Base-by-base conservation (phyloP, 2,797 vertebrate genomes). In the Sebastes goodei region DNA sequence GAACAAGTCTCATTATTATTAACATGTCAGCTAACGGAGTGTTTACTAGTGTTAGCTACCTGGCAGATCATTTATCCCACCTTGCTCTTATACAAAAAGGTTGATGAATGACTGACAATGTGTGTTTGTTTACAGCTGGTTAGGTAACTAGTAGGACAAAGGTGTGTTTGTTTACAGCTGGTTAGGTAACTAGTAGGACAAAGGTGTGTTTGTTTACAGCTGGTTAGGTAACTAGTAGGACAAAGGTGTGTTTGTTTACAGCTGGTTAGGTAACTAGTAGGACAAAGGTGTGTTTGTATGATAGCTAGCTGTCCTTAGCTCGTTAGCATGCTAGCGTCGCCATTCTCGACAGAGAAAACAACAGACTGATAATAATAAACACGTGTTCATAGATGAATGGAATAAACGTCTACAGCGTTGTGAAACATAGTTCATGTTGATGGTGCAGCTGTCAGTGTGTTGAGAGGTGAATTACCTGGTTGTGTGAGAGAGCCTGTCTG, bases 271-370 rank as follows among this genome's bases (percentile, higher is more conserved):
- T 23, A 20, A 75, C 52, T 68, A 17, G 1, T 5, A 55, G 55
- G 12, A 70, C 20, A n/a, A 35, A 2, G 10, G 17, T 61, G 15
- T 69, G 70, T 74, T 64, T 76, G 59, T 74, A 30, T 67, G 81
- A 72, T 80, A 76, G 86, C 75, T 90, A 87, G 72, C 82, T 56
- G 25, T 25, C 23, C 55, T 60, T 82, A 79, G 86, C 78, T 78
- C n/a, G 60, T 71, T 64, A 32, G 60, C 49, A 53, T 67, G 80
- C 81, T 78, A 71, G 71, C 87, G 81, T 80, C 83, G 82, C 82
- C 86, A 83, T 87, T 85, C 71, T 49, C 4, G 25, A 17, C 27
- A 27, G 38, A 80, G 14, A 71, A 80, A 80, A 83, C 72, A 78
- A 85, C 72, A 78, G 20, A 42, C 6, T 17, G 21, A 60, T 21